A percentile compares a stretch with the other conserved stretches of the same genome.
phyloP scores from a whole-genome alignment of 2,888 invertebrate genomes.

The Antheraea yamamai region DNA sequence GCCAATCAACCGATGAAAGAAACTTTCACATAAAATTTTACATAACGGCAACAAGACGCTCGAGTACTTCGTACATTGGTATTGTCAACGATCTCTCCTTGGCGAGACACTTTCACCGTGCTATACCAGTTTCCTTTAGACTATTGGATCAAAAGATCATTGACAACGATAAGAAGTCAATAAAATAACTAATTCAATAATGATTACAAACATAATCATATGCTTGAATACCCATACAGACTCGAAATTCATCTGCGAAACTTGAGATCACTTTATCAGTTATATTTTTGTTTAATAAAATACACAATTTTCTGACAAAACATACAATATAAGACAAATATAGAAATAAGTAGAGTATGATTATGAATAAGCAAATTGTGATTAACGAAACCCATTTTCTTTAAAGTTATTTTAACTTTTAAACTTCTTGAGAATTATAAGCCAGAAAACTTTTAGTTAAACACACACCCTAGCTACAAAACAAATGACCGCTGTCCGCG shows the following conservation, averaged over 20 bases:
- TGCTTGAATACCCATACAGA: neutral
- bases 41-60: conserved; percentile 18
- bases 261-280: neutral
- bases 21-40: conserved; percentile 32
- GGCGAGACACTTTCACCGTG: conserved; percentile 31
- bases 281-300: too few relatives aligned
- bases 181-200: neutral
- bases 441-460: neutral
- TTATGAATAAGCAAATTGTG: neutral
- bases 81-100: conserved; percentile 4
- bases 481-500: neutral
- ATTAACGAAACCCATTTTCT: neutral
- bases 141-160: neutral
- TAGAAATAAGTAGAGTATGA: neutral
- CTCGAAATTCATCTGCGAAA: neutral
- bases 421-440: neutral
- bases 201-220: neutral
- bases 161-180: neutral
- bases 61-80: conserved; percentile 3
- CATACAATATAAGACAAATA: neutral
- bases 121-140: conserved; percentile 15
- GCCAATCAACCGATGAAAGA: conserved; percentile 33
- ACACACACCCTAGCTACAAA: neutral
- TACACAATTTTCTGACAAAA: too few relatives aligned
- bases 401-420: neutral